Evolutionary conservation across 2,797 vertebrate genomes (phyloP).

Genomic region (Sebastes jordani): DNA sequence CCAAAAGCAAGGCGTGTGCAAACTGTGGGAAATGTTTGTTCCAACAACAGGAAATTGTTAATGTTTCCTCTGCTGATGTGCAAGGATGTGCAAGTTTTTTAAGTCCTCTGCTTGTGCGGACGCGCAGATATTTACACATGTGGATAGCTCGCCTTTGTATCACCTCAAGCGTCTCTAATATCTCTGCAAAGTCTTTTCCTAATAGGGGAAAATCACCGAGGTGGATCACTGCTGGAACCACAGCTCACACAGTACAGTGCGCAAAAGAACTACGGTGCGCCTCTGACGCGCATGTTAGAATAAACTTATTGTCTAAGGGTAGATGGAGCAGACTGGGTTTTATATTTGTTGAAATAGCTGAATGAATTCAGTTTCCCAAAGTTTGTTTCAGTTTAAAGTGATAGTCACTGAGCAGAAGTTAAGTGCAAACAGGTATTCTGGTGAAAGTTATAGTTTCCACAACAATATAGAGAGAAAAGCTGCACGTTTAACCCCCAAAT

Average conservation of each 20-base stretch:
- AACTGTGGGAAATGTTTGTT: slow-evolving; percentile 55
- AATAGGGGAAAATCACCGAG: slow-evolving; percentile 50
- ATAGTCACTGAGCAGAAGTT: not conserved
- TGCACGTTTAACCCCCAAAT: not conserved
- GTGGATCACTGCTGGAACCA: not conserved
- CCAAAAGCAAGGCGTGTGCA: slow-evolving; percentile 30
- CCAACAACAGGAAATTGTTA: slow-evolving; percentile 74
- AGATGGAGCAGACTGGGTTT: not conserved
- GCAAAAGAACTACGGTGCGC: slow-evolving; percentile 18
- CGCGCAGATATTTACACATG: not conserved
- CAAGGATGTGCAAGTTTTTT: slow-evolving; percentile 9
- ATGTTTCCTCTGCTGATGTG: slow-evolving; percentile 65
- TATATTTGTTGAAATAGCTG: not conserved
- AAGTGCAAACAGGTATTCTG: not conserved
- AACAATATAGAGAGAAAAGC: not conserved
- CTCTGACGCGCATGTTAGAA: slow-evolving; percentile 15
- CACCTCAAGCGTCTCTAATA: not conserved
- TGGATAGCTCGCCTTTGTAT: not conserved
- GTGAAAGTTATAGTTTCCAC: not conserved
- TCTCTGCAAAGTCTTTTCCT: slow-evolving; percentile 17
- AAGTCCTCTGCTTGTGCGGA: not conserved
- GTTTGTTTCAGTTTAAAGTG: not conserved
- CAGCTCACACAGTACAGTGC: not conserved
- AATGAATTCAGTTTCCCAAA: not conserved
- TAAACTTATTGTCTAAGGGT: not conserved